Conservation (phyloP, 2,888 invertebrate genomes). For the Galerucella calmariensis region DNA sequence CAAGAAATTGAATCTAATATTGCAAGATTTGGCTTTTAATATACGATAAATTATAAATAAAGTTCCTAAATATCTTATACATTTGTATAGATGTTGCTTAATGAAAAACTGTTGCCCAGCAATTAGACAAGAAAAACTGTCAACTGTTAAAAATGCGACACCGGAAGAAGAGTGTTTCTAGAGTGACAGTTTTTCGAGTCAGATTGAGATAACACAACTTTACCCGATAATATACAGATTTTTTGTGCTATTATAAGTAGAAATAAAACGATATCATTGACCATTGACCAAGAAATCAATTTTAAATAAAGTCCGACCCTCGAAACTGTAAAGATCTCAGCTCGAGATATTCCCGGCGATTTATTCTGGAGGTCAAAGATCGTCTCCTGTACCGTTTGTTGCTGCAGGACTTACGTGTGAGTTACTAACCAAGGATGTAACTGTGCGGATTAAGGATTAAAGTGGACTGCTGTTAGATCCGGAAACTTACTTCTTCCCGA, state of each 20-base stretch:
- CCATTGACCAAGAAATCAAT: neutral
- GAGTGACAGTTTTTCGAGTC: too few species aligned
- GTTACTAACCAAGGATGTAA: constrained; percentile 41
- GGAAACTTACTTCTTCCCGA: constrained; percentile 54
- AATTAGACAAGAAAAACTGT: too few species aligned
- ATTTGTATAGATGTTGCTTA: too few species aligned
- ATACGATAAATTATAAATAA: too few species aligned
- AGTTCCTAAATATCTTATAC: too few species aligned
- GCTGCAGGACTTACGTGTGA: constrained; percentile 37
- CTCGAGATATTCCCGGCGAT: constrained; percentile 24
- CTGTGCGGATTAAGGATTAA: constrained; percentile 57
- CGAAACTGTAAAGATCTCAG: constrained; percentile 2
- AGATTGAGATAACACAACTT: too few species aligned
- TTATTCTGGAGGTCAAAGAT: constrained; percentile 40
- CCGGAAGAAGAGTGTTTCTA: too few species aligned
- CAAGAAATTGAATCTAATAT: too few species aligned
- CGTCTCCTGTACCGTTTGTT: constrained; percentile 29
- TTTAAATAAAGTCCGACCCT: neutral
- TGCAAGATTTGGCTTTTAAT: too few species aligned
- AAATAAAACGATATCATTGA: neutral
- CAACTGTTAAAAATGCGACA: too few species aligned
- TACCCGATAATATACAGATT: too few species aligned
- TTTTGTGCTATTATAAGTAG: neutral
- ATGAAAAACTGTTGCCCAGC: too few species aligned
- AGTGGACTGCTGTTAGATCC: constrained; percentile 56